Percentiles rank a stretch among this genome's conserved stretches.
Evolutionary conservation across 2,888 invertebrate species (phyloP).

Genomic region (Pollenia labialis): DNA sequence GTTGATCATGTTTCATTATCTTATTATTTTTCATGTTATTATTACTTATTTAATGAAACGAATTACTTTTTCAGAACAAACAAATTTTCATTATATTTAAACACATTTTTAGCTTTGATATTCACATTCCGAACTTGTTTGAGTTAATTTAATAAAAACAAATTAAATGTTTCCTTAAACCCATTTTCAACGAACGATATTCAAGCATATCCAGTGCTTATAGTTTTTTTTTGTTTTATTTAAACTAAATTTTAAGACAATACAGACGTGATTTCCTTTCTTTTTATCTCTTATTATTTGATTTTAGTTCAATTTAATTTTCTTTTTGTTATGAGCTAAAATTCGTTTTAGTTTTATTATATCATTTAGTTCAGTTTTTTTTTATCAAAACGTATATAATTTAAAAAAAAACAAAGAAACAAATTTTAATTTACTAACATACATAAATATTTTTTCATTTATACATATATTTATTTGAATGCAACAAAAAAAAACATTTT

Average conservation of each 20-base stretch:
- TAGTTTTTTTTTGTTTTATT: conserved; percentile 7
- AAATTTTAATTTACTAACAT: conserved; percentile 45
- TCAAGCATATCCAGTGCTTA: conserved; percentile 9
- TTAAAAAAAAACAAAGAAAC: conserved; percentile 6
- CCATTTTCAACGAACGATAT: conserved; percentile 26
- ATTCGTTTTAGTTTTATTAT: conserved; percentile 18
- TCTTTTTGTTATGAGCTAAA: conserved; percentile 27
- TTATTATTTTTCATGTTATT: conserved; percentile 2
- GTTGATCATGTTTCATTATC: conserved; percentile 42
- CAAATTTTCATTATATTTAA: conserved; percentile 44
- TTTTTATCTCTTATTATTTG: conserved; percentile 18
- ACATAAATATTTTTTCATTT: conserved; percentile 14
- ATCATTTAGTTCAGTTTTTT: conserved; percentile 28
- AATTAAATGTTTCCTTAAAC: conserved; percentile 14
- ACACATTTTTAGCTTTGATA: conserved; percentile 34
- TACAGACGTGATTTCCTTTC: background rate
- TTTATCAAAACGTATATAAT: background rate
- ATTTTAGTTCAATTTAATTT: background rate
- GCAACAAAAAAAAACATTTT: conserved; percentile 35
- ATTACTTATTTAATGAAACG: conserved; percentile 26
- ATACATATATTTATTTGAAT: conserved; percentile 51
- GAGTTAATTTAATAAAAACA: conserved; percentile 19
- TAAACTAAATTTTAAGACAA: background rate
- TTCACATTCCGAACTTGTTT: conserved; percentile 65
- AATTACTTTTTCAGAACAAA: background rate